Base-by-base conservation (phyloP, 1,140 invertebrate genomes). In the Argopecten irradians region DNA sequence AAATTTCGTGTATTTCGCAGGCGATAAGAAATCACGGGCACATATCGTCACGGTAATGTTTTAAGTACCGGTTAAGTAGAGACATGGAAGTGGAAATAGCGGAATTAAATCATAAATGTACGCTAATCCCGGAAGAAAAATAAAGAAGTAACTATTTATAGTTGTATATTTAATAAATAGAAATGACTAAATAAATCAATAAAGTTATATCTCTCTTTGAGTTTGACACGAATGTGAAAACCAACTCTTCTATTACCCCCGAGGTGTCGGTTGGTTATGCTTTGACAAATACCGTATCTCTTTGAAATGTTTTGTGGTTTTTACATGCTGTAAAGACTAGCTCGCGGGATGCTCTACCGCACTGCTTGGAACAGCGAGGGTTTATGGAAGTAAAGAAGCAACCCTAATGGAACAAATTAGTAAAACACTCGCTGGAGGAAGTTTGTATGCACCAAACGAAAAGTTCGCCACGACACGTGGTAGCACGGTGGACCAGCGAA, bases 301-400 rank as follows among this genome's bases (percentile, higher is more conserved):
- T 71, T 71, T 71, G 55, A 71, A 71, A 71, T 22, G 55, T 71
- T 71, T 71, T 71, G 55, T 71, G 55, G 55, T 71, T 71, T n/a
- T 71, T 71, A 71, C 2, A 28, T 71, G 55, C n/a, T n/a, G 22
- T 22, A 28, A 71, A 71, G 22, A 71, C 16, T n/a, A n/a, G 55
- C 55, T 71, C 5, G 22, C n/a, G 55, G 43, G 55, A n/a, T 71
- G 22, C 55, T n/a, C 55, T 71, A 71, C 55, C 55, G 55, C 55
- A 71, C 55, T 28, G 55, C 11, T 71, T 71, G 7, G 55, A 71
- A 28, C 55, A 71, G 22, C 8, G 55, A 71, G n/a, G 2, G 55
- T 28, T n/a, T 28, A 28, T 1, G n/a, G 28, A 71, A 71, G 55
- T 71, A 71, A 71, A 5, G 55, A n/a, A 71, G 22, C n/a, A 71